phyloP scores from a whole-genome alignment of 2,797 vertebrate species.

The Sarcophilus harrisii region DNA sequence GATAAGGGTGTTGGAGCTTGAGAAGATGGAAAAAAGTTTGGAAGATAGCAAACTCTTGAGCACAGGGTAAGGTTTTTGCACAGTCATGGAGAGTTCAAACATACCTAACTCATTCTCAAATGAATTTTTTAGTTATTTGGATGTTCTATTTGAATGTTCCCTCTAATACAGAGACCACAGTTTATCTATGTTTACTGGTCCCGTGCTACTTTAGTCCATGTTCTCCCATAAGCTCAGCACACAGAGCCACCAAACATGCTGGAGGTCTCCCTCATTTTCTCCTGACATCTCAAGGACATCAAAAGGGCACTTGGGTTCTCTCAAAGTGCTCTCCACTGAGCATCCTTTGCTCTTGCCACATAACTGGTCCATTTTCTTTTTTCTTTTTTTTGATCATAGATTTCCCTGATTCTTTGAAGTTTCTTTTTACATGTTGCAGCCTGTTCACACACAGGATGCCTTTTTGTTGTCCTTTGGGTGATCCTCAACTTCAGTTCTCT shows the following conservation, averaged over 20 bases:
- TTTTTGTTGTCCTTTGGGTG: not conserved
- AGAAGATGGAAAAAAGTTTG: not conserved
- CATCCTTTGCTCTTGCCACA: not conserved
- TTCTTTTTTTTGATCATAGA: not conserved
- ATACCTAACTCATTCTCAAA: not conserved
- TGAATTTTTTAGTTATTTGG: not conserved
- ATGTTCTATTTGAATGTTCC: not conserved
- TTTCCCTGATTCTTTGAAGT: not conserved
- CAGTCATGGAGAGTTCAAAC: not conserved
- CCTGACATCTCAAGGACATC: not conserved
- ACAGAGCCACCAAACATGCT: not conserved
- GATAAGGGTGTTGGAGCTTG: not conserved
- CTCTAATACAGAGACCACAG: not conserved
- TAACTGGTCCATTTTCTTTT: not conserved
- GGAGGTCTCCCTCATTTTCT: not conserved
- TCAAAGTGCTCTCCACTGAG: too few relatives aligned
- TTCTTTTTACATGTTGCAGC: not conserved
- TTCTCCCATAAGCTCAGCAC: not conserved
- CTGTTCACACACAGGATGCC: not conserved
- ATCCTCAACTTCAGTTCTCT: not conserved
- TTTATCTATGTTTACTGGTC: not conserved
- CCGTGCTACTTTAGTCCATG: not conserved
- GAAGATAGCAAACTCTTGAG: not conserved
- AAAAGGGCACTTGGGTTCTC: not conserved
- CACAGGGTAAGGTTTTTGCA: not conserved